These are phyloP conservation scores for Rhynchomys soricoides DNA, from an alignment of 2,113 vertebrate genomes.

Conservation along the genomic window DNA sequence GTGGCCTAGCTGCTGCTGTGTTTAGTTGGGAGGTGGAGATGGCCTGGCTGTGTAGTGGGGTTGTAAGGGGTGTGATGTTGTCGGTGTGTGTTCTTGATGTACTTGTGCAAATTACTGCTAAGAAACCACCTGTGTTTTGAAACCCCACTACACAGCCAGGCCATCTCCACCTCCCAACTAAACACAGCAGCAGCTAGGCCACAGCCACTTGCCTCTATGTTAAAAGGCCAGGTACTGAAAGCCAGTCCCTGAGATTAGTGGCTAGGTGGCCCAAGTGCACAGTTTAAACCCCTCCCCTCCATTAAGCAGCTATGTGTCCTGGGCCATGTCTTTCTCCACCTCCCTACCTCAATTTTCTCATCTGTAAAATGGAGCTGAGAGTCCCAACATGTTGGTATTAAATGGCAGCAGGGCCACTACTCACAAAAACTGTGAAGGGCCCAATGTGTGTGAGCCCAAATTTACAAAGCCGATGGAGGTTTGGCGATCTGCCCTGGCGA, in stretches of 20 bases:
- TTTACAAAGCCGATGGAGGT: neutral
- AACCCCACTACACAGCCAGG: constrained; percentile 87
- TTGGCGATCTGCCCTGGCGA: neutral
- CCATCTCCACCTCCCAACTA: neutral
- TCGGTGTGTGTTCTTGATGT: constrained; percentile 81
- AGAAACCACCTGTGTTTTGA: constrained; percentile 93
- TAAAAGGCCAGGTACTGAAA: neutral
- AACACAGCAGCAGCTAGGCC: neutral
- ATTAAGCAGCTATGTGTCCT: neutral
- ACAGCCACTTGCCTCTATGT: neutral
- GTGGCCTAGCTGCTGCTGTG: neutral
- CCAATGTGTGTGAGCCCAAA: neutral
- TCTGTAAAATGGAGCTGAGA: constrained; percentile 67
- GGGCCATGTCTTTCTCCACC: neutral
- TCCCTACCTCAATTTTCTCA: constrained; percentile 73
- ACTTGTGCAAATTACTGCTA: constrained; percentile 78
- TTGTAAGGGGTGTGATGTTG: constrained; percentile 80
- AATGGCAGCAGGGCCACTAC: neutral
- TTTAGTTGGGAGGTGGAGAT: neutral
- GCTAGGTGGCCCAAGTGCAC: neutral
- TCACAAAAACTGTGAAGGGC: neutral
- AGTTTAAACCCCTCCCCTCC: neutral
- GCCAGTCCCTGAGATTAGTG: neutral
- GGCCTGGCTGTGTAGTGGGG: neutral
- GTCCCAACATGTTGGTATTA: neutral